These are phyloP conservation scores for Charanyca ferruginea DNA, from an alignment of 2,888 invertebrate species.

Conservation along the genomic window DNA sequence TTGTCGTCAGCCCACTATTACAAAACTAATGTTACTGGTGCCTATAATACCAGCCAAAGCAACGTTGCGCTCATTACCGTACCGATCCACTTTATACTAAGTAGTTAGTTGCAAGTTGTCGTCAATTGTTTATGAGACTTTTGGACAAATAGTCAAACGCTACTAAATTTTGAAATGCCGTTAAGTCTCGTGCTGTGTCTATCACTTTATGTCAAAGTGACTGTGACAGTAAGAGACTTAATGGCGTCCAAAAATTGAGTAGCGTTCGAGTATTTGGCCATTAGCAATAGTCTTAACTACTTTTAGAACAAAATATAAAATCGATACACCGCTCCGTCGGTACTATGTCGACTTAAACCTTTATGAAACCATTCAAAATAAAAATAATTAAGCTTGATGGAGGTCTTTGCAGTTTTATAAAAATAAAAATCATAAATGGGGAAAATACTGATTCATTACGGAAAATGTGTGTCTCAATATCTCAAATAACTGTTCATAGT, in stretches of 20 bases:
- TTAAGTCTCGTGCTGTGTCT: no score
- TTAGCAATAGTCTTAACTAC: neutral
- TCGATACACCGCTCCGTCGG: neutral
- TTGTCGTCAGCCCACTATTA: neutral
- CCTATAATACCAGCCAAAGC: neutral
- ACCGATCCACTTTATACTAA: neutral
- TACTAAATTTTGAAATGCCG: no score
- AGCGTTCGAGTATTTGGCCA: no score
- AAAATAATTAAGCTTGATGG: neutral
- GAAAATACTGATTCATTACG: constrained; percentile 14
- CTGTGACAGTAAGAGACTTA: no score
- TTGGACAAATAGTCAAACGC: no score
- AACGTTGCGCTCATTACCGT: neutral
- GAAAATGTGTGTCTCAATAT: constrained; percentile 22
- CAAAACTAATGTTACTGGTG: neutral
- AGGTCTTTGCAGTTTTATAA: neutral
- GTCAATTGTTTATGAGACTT: constrained; percentile 22
- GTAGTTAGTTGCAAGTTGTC: neutral
- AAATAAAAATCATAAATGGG: constrained; percentile 8
- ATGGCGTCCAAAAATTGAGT: no score
- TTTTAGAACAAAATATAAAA: neutral
- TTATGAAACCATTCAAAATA: neutral
- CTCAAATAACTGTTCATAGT: neutral
- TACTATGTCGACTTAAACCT: neutral
- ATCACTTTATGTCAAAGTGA: no score